A percentile compares a stretch with the other conserved stretches of the same genome.
Conservation (phyloP, 2,888 invertebrate genomes). For the Pseudococcus jackbeardsleyi region DNA sequence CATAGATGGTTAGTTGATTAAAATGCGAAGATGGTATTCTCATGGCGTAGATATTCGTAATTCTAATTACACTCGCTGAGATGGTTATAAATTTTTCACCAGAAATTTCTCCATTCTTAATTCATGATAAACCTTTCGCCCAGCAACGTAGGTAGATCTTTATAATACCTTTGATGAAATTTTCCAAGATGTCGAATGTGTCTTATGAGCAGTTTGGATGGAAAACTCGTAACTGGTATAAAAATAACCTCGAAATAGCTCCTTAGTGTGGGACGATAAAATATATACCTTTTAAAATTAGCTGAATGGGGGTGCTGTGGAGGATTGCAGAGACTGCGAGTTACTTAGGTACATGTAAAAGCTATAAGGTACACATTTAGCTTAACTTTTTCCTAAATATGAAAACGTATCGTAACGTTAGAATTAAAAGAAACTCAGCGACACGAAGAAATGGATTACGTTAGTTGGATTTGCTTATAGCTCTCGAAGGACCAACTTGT, state of each 20-base stretch:
- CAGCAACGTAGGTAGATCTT: background rate
- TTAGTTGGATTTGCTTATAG: slow-evolving; percentile 31
- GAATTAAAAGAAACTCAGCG: slow-evolving; percentile 38
- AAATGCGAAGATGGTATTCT: background rate
- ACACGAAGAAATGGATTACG: slow-evolving; percentile 27
- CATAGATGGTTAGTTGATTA: background rate
- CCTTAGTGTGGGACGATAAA: background rate
- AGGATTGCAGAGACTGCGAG: background rate
- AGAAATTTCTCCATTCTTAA: background rate
- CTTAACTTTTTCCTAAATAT: slow-evolving; percentile 9
- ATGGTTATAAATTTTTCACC: background rate
- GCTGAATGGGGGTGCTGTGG: background rate
- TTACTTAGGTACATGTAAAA: background rate
- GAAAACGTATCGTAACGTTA: background rate
- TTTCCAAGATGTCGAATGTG: background rate
- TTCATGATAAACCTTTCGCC: background rate
- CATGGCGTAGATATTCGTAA: no score
- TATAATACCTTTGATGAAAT: background rate
- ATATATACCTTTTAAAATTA: background rate
- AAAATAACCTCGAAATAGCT: background rate
- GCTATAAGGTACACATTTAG: background rate
- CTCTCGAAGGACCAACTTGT: slow-evolving; percentile 39
- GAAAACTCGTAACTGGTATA: background rate
- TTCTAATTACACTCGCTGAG: background rate
- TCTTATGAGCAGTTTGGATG: background rate